Percentiles rank a stretch among this genome's conserved stretches.
phyloP scores from a whole-genome alignment of 2,888 invertebrate genomes.

The Molorchus minor region DNA sequence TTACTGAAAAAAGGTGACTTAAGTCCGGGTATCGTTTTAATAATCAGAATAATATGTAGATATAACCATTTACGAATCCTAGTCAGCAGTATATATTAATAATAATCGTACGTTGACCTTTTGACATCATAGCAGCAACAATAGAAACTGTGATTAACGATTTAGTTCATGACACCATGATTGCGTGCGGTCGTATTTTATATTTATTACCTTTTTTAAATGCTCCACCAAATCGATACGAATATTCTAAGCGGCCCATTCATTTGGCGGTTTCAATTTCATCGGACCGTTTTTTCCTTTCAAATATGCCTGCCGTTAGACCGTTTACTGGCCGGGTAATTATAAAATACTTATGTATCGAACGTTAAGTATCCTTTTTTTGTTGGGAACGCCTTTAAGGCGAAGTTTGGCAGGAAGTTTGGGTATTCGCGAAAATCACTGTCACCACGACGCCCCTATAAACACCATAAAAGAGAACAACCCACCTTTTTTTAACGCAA shows the following conservation, averaged over 20 bases:
- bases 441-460: no score
- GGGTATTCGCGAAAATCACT: slow-evolving; percentile 20
- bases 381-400: slow-evolving; percentile 13
- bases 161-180: slow-evolving; percentile 33
- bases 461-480: no score
- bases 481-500: no score
- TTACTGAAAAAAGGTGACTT: no score
- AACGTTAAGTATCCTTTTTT: slow-evolving; percentile 25
- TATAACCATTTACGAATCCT: no score
- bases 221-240: slow-evolving; percentile 32
- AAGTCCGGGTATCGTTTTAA: no score
- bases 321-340: slow-evolving; percentile 2
- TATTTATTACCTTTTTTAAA: slow-evolving; percentile 33
- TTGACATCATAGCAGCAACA: slow-evolving; percentile 35
- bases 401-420: slow-evolving; percentile 16
- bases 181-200: slow-evolving; percentile 33
- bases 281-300: slow-evolving; percentile 17
- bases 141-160: slow-evolving; percentile 42
- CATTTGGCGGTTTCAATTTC: slow-evolving; percentile 32
- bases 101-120: slow-evolving; percentile 43
- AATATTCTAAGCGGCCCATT: slow-evolving; percentile 26
- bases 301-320: slow-evolving; percentile 24
- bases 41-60: no score
- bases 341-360: slow-evolving; percentile 25
- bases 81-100: no score